Percentiles rank a stretch among this genome's conserved stretches.
Evolutionary conservation across 2,888 invertebrate species (phyloP).

Genomic region (Netelia virgata): DNA sequence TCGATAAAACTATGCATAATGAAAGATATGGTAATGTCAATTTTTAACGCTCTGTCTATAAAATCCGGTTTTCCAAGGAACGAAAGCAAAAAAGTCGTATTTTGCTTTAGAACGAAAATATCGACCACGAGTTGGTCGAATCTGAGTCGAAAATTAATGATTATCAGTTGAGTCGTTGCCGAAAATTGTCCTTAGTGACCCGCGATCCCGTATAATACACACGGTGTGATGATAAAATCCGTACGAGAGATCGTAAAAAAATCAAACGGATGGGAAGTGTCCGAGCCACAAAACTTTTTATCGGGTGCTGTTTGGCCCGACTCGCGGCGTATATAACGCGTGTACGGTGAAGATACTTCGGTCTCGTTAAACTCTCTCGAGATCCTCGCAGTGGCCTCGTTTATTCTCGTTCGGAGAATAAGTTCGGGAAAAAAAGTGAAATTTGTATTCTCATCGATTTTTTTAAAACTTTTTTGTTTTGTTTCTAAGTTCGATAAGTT

Average conservation of each 20-base stretch:
- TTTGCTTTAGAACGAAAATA: slow-evolving; percentile 6
- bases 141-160: slow-evolving; percentile 47
- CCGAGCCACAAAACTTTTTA: slow-evolving; percentile 35
- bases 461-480: not conserved
- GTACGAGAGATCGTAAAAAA: slow-evolving; percentile 61
- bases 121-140: slow-evolving; percentile 26
- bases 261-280: slow-evolving; percentile 42
- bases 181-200: too few relatives aligned
- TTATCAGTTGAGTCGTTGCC: not conserved
- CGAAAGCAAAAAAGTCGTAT: slow-evolving; percentile 11
- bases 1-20: slow-evolving; percentile 11
- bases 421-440: not conserved
- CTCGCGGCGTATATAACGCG: slow-evolving; percentile 6
- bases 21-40: slow-evolving; percentile 31
- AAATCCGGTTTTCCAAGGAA: slow-evolving; percentile 48
- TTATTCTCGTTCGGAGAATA: slow-evolving; percentile 17
- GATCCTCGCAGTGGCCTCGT: slow-evolving; percentile 35
- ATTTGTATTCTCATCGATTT: not conserved
- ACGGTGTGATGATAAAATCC: slow-evolving; percentile 49
- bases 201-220: slow-evolving; percentile 28
- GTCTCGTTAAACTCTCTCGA: slow-evolving; percentile 44
- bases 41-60: slow-evolving; percentile 20
- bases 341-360: slow-evolving; percentile 50
- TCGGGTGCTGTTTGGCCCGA: slow-evolving; percentile 6
- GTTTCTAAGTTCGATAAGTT: not conserved